Evolutionary conservation across 2,113 vertebrate genomes (phyloP).

Genomic region (Chaetorhynchus papuensis): DNA sequence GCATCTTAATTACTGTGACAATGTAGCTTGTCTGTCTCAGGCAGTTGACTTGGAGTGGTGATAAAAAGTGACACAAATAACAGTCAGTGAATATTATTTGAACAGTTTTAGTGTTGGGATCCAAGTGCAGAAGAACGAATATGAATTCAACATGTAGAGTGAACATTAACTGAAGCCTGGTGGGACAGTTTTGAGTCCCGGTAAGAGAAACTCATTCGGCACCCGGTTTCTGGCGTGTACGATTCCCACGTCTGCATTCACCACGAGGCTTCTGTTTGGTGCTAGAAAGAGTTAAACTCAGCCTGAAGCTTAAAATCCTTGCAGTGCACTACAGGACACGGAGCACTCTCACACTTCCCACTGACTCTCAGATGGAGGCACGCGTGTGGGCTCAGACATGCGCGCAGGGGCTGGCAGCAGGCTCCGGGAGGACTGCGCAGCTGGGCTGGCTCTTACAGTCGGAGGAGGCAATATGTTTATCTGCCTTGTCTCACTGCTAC

Average conservation of each 20-base stretch:
- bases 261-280: neutral
- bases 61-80: neutral
- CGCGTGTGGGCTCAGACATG: neutral
- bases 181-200: neutral
- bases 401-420: neutral
- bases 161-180: neutral
- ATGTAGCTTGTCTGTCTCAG: neutral
- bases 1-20: neutral
- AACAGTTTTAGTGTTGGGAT: neutral
- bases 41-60: neutral
- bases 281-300: slow-evolving; percentile 6
- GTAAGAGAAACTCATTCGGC: neutral
- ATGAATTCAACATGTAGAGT: neutral
- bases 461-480: neutral
- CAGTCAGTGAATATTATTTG: neutral
- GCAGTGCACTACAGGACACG: neutral
- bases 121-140: neutral
- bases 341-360: slow-evolving; percentile 24
- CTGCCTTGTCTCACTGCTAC: neutral
- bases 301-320: neutral
- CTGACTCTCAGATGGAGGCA: neutral
- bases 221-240: neutral
- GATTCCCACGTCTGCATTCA: rapidly evolving
- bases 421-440: neutral
- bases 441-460: neutral